Evolutionary conservation across 2,888 invertebrate genomes (phyloP), one percentile per base, ranked within the genome.

Genomic region (Pristionchus entomophagus): DNA sequence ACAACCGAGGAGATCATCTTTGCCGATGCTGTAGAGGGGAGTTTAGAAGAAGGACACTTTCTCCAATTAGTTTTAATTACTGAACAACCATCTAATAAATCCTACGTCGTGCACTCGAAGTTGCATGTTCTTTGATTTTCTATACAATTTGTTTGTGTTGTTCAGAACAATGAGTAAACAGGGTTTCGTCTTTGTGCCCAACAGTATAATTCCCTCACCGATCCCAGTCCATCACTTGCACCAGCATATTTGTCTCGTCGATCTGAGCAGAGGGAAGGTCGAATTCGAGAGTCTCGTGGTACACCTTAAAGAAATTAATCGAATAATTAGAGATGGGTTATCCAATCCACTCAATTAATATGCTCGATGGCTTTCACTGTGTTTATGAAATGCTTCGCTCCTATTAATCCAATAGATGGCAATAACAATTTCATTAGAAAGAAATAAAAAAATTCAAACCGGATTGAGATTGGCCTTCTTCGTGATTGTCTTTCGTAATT

Each of bases 201-300:
- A 83, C 53, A 69, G 6, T 32, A 35, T 22, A 17, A 0, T 32
- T 19, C 49, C 29, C 86, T 94, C 92, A 97, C 97, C 96, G 96
- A 94, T 97, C 97, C 94, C 97, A 97, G 94, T 97, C 97, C 92
- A 97, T 96, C 88, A 97, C 96, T 95, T 97, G 96, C 88, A 97
- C 95, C 80, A 97, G 95, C 69, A 97, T 95, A 88, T 96, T 96
- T 88, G 97, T 96, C 90, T 97, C 96, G 92, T 96, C 96, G 56
- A 96, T 95, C 92, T 96, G 97, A 86, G 96, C 96, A 14, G 96
- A 95, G 0, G 97, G 96, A 22, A 98, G 96, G 93, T 98, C 97
- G 94, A 97, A 98, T 17, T 97, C 97, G 88, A 98, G 95, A 0
- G 97, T 97, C 94, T 98, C 98, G 93, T 98, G 97, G 94, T 97